phyloP scores from a whole-genome alignment of 2,113 vertebrate genomes.

The Astur gentilis region DNA sequence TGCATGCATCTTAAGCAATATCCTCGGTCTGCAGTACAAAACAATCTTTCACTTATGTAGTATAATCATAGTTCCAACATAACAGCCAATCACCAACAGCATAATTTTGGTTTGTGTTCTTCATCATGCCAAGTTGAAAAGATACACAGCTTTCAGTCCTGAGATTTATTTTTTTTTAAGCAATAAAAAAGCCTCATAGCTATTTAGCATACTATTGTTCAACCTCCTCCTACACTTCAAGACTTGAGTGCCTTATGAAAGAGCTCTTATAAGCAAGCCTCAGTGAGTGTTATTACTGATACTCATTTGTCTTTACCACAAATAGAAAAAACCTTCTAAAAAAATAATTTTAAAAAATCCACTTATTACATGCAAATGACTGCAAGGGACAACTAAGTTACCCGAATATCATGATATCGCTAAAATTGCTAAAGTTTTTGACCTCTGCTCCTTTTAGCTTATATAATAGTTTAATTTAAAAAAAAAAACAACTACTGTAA shows the following conservation, averaged over 20 bases:
- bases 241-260: neutral
- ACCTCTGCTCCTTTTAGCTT: neutral
- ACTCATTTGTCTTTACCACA: neutral
- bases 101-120: constrained; percentile 13
- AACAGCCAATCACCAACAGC: neutral
- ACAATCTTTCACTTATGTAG: neutral
- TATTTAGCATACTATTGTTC: neutral
- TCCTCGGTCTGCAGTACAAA: neutral
- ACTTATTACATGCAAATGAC: neutral
- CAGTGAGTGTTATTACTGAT: neutral
- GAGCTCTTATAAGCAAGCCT: neutral
- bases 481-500: neutral
- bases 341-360: neutral
- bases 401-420: neutral
- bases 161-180: neutral
- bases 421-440: neutral
- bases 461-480: neutral
- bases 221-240: neutral
- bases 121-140: constrained; percentile 1
- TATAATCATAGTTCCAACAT: constrained; percentile 18
- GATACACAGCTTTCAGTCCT: neutral
- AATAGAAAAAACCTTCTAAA: neutral
- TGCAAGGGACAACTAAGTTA: neutral
- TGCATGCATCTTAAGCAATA: neutral
- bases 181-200: neutral